These are phyloP conservation scores for Drosophila melanica DNA, from an alignment of 1,140 invertebrate genomes.

Conservation along the genomic window DNA sequence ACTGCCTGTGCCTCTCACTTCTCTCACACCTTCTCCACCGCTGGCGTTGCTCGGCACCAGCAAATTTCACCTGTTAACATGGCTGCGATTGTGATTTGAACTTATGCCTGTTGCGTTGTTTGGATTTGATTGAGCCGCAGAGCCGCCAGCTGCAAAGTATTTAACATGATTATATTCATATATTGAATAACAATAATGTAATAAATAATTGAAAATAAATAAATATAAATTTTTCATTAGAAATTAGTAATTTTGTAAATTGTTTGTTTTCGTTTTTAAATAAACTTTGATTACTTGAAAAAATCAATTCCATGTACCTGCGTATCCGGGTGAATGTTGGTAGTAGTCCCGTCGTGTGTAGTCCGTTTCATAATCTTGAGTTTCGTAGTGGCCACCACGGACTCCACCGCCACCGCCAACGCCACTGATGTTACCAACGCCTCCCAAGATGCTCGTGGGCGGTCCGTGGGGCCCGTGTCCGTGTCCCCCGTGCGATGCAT, in stretches of 20 bases:
- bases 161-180: background rate
- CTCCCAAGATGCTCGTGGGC: conserved; percentile 59
- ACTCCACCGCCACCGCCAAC: conserved; percentile 47
- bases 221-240: no score
- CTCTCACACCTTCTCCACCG: conserved; percentile 40
- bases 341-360: conserved; percentile 78
- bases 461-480: conserved; percentile 58
- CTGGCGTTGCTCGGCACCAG: conserved; percentile 54
- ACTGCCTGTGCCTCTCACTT: conserved; percentile 42
- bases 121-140: conserved; percentile 59
- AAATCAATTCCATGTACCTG: conserved; percentile 42
- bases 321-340: conserved; percentile 76
- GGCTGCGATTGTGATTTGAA: conserved; percentile 81
- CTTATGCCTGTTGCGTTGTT: conserved; percentile 67
- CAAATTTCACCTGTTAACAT: conserved; percentile 84
- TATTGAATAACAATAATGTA: no score
- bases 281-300: background rate
- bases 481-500: conserved; percentile 57
- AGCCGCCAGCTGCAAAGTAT: conserved; percentile 32
- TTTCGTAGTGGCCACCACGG: conserved; percentile 68
- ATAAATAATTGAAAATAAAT: no score
- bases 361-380: conserved; percentile 74
- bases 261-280: no score
- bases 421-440: conserved; percentile 51
- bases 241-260: no score